A percentile compares a stretch with the other conserved stretches of the same genome.
Evolutionary conservation across 2,888 invertebrate species (phyloP).

Genomic region (Volucella zonaria): DNA sequence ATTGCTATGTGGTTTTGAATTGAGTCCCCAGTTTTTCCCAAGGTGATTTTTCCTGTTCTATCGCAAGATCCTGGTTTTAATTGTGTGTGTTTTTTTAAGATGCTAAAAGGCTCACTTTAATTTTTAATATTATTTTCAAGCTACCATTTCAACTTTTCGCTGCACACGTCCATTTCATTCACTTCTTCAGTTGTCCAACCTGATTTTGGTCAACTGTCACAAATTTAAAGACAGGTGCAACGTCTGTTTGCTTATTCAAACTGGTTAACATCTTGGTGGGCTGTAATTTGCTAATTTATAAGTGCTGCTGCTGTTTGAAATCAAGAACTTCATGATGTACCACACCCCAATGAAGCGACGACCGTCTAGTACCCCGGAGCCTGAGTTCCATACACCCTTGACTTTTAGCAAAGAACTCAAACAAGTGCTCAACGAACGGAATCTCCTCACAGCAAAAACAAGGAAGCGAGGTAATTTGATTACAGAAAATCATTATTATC

Average conservation of each 20-base stretch:
- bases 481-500: neutral
- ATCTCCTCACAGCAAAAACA: conserved; percentile 85
- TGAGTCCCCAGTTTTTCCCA: too few species aligned
- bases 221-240: conserved; percentile 64
- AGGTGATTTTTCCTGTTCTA: too few species aligned
- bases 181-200: conserved; percentile 13
- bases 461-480: conserved; percentile 83
- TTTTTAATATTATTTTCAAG: neutral
- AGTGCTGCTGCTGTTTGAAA: neutral
- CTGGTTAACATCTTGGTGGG: neutral
- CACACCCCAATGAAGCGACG: conserved; percentile 77
- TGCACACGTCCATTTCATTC: conserved; percentile 22
- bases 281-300: conserved; percentile 22
- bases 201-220: conserved; percentile 39
- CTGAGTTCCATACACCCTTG: conserved; percentile 81
- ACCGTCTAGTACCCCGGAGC: conserved; percentile 54
- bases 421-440: conserved; percentile 85
- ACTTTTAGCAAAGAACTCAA: conserved; percentile 85
- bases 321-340: conserved; percentile 75
- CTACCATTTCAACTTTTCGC: neutral
- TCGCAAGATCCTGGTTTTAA: too few species aligned
- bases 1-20: too few species aligned
- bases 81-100: too few species aligned
- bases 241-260: conserved; percentile 46
- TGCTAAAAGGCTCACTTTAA: too few species aligned